Base-by-base conservation (phyloP, 2,113 vertebrate species). In the Datnioides undecimradiatus region DNA sequence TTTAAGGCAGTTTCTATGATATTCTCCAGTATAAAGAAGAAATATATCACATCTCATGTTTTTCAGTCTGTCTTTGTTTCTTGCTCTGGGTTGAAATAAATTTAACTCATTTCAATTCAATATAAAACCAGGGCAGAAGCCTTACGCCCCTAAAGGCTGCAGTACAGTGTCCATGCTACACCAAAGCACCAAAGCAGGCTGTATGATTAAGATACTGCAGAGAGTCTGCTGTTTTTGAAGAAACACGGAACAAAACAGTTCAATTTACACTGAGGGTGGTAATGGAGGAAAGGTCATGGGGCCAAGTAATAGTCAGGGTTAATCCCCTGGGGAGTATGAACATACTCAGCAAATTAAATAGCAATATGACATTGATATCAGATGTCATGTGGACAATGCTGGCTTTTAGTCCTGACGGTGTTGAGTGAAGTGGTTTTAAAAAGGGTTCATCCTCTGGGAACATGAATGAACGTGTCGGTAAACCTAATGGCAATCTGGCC, bases 51-150 rank as follows among this genome's bases (percentile, higher is more conserved):
- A 41, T 59, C 34, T 75, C 33, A 48, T 41, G 51, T 84, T 13
- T 60, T 64, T 80, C 67, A 43, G 62, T 80, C 25, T 19, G 34
- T 68, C 27, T 76, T n/a, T 43, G 36, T 78, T 4, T 72, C n/a
- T 49, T 25, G 10, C 14, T 76, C 25, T 83, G 62, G 52, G 14
- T 12, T 41, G 49, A 40, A 66, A 48, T 73, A 2, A 17, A 52
- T 60, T 77, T 21, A 57, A 27, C 51, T 71, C 27, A 38, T 31
- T 52, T 63, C 55, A 52, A 27, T 57, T 71, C 27, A 38, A 38
- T 52, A 57, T 49, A 52, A 48, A 76, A 63, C 48, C 54, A 54
- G 31, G 52, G 1, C 0, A 27, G 19, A 29, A 43, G 29, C 51
- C 27, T 25, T 31, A 65, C 23, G 1, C n/a, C 6, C 12, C 43